Percentiles rank a stretch among this genome's conserved stretches.
Conservation (phyloP, 2,797 vertebrate species). For the Bucorvus abyssinicus region DNA sequence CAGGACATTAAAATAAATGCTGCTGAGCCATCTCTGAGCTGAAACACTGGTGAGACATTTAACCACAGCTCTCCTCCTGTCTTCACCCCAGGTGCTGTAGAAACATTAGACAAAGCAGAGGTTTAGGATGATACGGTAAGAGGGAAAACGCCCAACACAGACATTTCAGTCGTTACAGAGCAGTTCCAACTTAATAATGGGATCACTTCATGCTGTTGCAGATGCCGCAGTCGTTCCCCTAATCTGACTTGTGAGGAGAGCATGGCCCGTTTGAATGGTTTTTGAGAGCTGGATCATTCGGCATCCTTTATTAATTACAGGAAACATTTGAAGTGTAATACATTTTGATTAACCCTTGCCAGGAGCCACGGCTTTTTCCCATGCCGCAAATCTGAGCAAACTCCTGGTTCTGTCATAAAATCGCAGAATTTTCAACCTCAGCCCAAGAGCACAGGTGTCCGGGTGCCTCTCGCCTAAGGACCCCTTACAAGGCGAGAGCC, state of each 20-base stretch:
- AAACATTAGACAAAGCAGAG: rapidly evolving
- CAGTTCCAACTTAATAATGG: neutral
- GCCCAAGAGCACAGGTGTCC: neutral
- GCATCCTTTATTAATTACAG: neutral
- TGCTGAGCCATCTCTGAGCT: neutral
- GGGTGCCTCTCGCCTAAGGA: neutral
- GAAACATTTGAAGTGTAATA: neutral
- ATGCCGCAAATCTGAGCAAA: rapidly evolving
- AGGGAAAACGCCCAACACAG: neutral
- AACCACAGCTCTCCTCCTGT: neutral
- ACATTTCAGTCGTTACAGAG: neutral
- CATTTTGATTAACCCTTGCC: neutral
- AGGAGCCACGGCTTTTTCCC: neutral
- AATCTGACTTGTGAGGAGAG: neutral
- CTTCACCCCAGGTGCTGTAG: neutral
- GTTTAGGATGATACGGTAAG: rapidly evolving
- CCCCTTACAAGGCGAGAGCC: neutral
- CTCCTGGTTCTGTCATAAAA: neutral
- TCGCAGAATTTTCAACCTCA: neutral
- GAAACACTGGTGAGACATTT: rapidly evolving
- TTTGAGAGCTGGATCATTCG: neutral
- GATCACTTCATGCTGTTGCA: neutral
- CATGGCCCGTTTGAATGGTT: neutral
- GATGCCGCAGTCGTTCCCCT: rapidly evolving
- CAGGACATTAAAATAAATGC: neutral